These are phyloP conservation scores for Calypte anna DNA, from an alignment of 2,113 vertebrate genomes.

Conservation along the genomic window DNA sequence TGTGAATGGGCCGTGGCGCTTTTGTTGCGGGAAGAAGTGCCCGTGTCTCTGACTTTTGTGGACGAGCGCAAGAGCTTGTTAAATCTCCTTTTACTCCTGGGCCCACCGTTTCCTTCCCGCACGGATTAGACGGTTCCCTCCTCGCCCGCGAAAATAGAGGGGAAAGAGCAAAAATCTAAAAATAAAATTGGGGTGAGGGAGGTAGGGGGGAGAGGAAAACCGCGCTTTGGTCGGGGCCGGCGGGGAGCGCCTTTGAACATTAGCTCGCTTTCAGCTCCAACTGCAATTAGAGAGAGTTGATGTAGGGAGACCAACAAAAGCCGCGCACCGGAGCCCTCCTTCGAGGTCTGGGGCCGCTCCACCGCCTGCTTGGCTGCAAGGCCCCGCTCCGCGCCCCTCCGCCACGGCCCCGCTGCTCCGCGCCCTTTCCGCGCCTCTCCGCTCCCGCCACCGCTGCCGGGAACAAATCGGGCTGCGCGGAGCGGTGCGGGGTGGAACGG, in stretches of 20 bases:
- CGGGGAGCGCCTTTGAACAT: conserved; percentile 87
- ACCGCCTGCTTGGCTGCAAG: not conserved
- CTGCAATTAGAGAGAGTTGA: conserved; percentile 84
- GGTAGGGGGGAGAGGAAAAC: not conserved
- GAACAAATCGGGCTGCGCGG: not conserved
- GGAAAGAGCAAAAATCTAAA: not conserved
- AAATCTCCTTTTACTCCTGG: conserved; percentile 49
- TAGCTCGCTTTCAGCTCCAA: conserved; percentile 88
- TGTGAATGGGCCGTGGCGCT: conserved; percentile 79
- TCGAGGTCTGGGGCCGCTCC: not conserved
- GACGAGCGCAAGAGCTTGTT: conserved; percentile 74
- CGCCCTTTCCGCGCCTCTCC: not conserved
- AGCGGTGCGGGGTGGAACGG: not conserved
- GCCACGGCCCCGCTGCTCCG: not conserved
- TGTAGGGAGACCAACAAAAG: conserved; percentile 86
- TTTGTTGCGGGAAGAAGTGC: conserved; percentile 80
- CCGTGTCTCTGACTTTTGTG: conserved; percentile 83
- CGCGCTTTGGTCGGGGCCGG: conserved; percentile 71
- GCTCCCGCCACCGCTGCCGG: no score
- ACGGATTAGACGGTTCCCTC: conserved; percentile 77
- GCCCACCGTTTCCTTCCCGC: not conserved
- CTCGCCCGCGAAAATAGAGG: conserved; percentile 72
- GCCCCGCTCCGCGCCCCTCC: not conserved
- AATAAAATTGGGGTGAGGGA: no score
- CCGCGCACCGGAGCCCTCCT: conserved; percentile 71